Evolutionary conservation across 1,140 invertebrate genomes (phyloP), one percentile per base, ranked within the genome.

Genomic region (Drosophila truncata): DNA sequence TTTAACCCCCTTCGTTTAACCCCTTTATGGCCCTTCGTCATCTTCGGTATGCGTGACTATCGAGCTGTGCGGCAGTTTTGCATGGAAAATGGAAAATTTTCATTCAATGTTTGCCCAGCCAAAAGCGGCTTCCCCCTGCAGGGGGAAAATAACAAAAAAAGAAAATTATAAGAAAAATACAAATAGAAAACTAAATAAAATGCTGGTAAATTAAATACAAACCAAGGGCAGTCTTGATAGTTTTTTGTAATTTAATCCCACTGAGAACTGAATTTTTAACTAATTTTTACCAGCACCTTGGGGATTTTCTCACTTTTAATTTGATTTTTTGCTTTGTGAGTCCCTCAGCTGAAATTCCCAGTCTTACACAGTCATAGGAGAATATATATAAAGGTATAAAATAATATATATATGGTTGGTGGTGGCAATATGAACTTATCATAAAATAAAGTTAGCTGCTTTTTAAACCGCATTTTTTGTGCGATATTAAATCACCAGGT

Each of bases 81-180:
- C 85, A 90, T 90, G 83, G 75, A 47, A 90, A 90, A 90, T 90
- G 84, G 75, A 90, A 90, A 85, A 90, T 90, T 85, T 88, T 91
- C 74, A 76, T 71, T 88, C 72, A 61, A 64, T 88, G 85, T 88
- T 88, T 88, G 84, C 54, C 76, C 77, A 83, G 57, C 63, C 73
- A 49, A 42, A 70, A 75, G 54, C 14, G 29, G 9, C 35, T 13
- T 13, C 9, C 20, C 13, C 2, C 11, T 4, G 9, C 18, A 6
- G 13, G 9, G 14, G 14, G 1, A n/a, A 8, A 47, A 14, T 27
- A 20, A n/a, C 7, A n/a, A 37, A 14, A 37, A 18, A 0, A 16
- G 4, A 3, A 41, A 13, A 69, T 31, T 31, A 13, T 11, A 20
- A 10, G 4, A 25, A 39, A 33, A 33, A 50, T 25, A 65, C 35